Evolutionary conservation across 2,113 vertebrate species (phyloP).

Genomic region (Psephotus haematonotus): DNA sequence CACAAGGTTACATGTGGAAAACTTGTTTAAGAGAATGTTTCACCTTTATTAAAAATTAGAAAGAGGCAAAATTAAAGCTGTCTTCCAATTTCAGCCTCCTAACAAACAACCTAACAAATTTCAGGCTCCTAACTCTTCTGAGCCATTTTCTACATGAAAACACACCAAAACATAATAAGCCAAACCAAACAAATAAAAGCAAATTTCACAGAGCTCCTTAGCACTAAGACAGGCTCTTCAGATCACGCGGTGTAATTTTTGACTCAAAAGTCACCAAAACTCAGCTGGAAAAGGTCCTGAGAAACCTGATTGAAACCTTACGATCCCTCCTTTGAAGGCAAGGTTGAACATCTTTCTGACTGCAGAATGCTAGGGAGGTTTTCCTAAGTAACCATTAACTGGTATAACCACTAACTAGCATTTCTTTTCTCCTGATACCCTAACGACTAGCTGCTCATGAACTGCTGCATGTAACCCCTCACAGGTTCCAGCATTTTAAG

Average conservation of each 20-base stretch:
- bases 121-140: background rate
- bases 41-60: background rate
- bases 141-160: background rate
- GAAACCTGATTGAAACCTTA: background rate
- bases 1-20: background rate
- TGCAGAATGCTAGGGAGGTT: background rate
- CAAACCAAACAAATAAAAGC: background rate
- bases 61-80: background rate
- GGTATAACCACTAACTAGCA: background rate
- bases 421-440: background rate
- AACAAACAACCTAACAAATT: background rate
- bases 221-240: rapidly evolving
- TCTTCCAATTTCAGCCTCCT: background rate
- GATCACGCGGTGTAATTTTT: rapidly evolving
- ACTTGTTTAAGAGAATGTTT: background rate
- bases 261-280: background rate
- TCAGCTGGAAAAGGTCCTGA: background rate
- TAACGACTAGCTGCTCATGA: background rate
- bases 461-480: too few relatives aligned
- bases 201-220: background rate
- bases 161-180: background rate
- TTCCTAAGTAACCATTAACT: background rate
- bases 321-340: background rate
- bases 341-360: background rate
- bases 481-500: background rate